These are phyloP conservation scores for Scylla paramamosain DNA, from an alignment of 1,140 invertebrate species.

Conservation along the genomic window DNA sequence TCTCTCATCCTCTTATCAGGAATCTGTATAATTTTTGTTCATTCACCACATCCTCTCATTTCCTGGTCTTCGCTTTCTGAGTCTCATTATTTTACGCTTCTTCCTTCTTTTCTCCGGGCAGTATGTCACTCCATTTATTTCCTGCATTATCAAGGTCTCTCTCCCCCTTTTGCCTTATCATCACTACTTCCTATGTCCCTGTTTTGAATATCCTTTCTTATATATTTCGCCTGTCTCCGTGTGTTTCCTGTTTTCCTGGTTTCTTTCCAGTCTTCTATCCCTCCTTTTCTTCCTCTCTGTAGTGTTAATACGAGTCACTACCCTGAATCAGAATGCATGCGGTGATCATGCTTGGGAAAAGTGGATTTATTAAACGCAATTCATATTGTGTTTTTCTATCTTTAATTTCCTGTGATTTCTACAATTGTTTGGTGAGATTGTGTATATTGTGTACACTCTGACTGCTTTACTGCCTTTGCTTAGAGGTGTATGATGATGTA, in stretches of 20 bases:
- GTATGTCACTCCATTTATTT: too few species aligned
- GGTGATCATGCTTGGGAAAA: neutral
- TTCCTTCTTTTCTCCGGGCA: too few species aligned
- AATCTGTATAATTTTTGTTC: neutral
- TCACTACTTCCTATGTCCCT: neutral
- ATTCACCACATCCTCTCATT: neutral
- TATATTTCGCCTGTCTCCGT: neutral
- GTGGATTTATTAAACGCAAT: neutral
- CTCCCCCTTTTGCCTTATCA: neutral
- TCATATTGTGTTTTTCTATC: neutral
- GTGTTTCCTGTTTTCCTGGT: neutral
- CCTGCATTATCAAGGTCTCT: too few species aligned
- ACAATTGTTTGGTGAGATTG: neutral
- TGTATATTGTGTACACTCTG: too few species aligned
- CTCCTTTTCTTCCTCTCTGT: neutral
- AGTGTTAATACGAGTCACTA: neutral
- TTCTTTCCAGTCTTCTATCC: neutral
- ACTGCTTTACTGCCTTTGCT: neutral
- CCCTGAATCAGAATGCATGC: neutral
- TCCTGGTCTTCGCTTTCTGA: neutral
- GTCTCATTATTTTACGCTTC: too few species aligned
- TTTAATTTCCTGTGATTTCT: neutral
- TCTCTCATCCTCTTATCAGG: neutral
- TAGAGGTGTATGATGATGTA: neutral
- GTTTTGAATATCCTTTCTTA: neutral